These are phyloP conservation scores for Lampris incognitus DNA, from an alignment of 2,113 vertebrate genomes.

Conservation along the genomic window DNA sequence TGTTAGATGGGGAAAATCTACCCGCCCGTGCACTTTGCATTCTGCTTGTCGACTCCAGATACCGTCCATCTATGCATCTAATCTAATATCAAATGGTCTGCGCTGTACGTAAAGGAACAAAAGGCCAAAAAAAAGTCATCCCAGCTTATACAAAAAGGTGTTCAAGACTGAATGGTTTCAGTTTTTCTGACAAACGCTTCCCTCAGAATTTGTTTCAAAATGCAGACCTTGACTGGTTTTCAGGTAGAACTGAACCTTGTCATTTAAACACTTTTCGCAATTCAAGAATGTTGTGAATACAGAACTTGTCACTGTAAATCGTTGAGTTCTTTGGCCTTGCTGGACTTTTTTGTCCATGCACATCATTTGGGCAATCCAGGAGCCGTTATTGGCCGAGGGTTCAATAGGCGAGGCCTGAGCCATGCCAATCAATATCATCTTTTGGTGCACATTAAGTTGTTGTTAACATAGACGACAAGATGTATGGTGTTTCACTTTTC, in stretches of 20 bases:
- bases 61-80: conserved; percentile 2
- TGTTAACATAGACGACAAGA: background rate
- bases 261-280: too few relatives aligned
- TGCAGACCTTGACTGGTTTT: background rate
- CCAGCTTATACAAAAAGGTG: too few relatives aligned
- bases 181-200: too few relatives aligned
- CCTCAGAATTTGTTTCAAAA: too few relatives aligned
- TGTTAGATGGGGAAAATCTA: conserved; percentile 11
- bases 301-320: background rate
- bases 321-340: background rate
- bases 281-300: too few relatives aligned
- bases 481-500: too few relatives aligned
- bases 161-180: too few relatives aligned
- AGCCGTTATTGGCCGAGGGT: background rate
- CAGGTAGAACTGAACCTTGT: conserved; percentile 20
- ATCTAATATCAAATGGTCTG: background rate
- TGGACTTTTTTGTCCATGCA: background rate
- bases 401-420: conserved; percentile 16
- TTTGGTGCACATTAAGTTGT: background rate
- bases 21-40: background rate
- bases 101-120: background rate
- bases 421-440: background rate
- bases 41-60: background rate
- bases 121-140: background rate
- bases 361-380: background rate